Evolutionary conservation across 2,888 invertebrate species (phyloP), one percentile per base, ranked within the genome.

Genomic region (Thera obeliscata): DNA sequence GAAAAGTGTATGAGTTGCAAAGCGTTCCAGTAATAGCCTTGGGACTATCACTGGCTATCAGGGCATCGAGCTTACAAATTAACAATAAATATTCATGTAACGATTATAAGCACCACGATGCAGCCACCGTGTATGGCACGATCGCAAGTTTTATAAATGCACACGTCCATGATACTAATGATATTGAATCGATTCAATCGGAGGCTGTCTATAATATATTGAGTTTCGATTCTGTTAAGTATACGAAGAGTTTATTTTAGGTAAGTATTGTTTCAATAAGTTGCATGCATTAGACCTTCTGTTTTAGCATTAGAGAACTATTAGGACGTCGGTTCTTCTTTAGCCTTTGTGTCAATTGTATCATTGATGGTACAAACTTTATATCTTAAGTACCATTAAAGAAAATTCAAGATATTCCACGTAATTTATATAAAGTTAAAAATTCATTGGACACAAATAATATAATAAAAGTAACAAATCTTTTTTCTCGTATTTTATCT

Each of bases 81-180:
- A 91, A 90, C 90, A 88, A 90, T 91, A 89, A 89, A 91, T 91
- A 90, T 89, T 91, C 88, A 91, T 89, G 86, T 74, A 83, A 78
- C 83, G 83, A 85, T 85, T 86, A 85, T 81, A 77, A 62, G 49
- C 59, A n/a, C 76, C 79, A 77, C 77, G 79, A 80, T 79, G 72
- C 71, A 74, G 81, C 81, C 81, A 81, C 82, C 75, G 80, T 73
- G 78, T 81, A 78, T 74, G 78, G 72, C 66, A 73, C 73, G 70
- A 78, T 77, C 70, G 76, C 73, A 75, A 54, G 80, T 83, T 84
- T 83, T 81, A 74, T 81, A 78, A 76, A 79, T 77, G 69, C 72
- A 74, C 69, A 60, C 54, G 72, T 77, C 71, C 62, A 70, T 71
- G 66, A 75, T 74, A 78, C 70, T 78, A 76, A 82, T 80, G 74